Evolutionary conservation across 2,113 vertebrate genomes (phyloP).

Genomic region (Astur gentilis): DNA sequence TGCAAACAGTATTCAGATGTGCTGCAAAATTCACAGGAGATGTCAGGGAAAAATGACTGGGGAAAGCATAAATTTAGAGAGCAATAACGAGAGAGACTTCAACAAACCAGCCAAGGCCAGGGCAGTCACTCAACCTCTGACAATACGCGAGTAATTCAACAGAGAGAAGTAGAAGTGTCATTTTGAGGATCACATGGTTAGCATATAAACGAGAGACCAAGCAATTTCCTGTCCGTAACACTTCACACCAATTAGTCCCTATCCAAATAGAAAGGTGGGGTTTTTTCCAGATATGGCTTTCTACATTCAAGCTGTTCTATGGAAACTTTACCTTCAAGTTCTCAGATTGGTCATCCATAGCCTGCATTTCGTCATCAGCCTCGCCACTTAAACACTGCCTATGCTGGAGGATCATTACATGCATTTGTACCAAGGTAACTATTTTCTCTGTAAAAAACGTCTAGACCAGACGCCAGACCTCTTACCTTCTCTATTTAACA

Average conservation of each 20-base stretch:
- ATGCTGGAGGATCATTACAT: fast-evolving
- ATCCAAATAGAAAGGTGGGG: not conserved
- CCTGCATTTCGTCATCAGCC: not conserved
- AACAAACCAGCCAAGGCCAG: not conserved
- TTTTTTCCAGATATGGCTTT: not conserved
- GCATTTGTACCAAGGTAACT: too few relatives aligned
- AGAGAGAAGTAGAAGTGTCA: not conserved
- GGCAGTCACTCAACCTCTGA: not conserved
- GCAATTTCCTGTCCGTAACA: not conserved
- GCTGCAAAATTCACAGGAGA: not conserved
- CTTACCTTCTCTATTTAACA: not conserved
- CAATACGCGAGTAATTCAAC: not conserved
- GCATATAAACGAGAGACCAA: not conserved
- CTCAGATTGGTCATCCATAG: not conserved
- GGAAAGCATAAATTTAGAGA: not conserved
- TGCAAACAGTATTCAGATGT: not conserved
- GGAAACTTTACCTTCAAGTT: not conserved
- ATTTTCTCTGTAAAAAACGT: not conserved
- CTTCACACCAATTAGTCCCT: not conserved
- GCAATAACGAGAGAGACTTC: not conserved
- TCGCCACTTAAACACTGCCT: not conserved
- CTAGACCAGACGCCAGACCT: not conserved
- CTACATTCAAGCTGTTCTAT: not conserved
- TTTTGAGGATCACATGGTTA: not conserved
- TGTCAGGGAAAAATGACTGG: not conserved